Base-by-base conservation (phyloP, 2,113 vertebrate genomes). In the Kryptolebias marmoratus region DNA sequence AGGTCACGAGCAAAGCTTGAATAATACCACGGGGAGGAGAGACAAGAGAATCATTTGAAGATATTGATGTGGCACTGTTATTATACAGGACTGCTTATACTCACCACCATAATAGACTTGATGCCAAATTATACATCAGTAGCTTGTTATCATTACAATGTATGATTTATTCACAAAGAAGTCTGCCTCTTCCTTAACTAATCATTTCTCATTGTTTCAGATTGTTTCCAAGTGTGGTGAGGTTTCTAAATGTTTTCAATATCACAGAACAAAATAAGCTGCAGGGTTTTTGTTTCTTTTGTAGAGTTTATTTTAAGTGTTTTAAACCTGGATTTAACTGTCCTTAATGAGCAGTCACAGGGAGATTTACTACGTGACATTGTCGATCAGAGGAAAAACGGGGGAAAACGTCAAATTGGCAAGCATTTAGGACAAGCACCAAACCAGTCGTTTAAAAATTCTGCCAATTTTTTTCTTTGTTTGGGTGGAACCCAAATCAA, bases 11-110 rank as follows among this genome's bases (percentile, higher is more conserved):
- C 27, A 5, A 9, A 59, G 69, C 56, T 72, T 54, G 75, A 83
- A 87, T 83, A 64, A 59, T 57, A 76, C 70, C 48, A 30, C 73
- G 16, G 55, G 48, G 66, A 67, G 8, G 32, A 55, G 52, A 82
- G 61, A 89, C 87, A 87, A 79, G 66, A 32, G 63, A 48, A 73
- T 84, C 60, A 79, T 76, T 79, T 58, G 15, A 58, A 82, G 75
- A 75, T 79, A 75, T 80, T 68, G 70, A 82, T 64, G 70, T 52
- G 45, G 59, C 69, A n/a, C 80, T 58, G 64, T 57, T 75, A 72
- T 82, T 81, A 80, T 32, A 53, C 67, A 63, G 27, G 14, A 81
- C 30, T 66, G 52, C 68, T 82, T 76, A 55, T 48, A 68, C 52
- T 75, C 45, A 44, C 60, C 48, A 73, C 74, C 75, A 80, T 81